Base-by-base conservation (phyloP, 2,113 vertebrate species). In the Procapra przewalskii region DNA sequence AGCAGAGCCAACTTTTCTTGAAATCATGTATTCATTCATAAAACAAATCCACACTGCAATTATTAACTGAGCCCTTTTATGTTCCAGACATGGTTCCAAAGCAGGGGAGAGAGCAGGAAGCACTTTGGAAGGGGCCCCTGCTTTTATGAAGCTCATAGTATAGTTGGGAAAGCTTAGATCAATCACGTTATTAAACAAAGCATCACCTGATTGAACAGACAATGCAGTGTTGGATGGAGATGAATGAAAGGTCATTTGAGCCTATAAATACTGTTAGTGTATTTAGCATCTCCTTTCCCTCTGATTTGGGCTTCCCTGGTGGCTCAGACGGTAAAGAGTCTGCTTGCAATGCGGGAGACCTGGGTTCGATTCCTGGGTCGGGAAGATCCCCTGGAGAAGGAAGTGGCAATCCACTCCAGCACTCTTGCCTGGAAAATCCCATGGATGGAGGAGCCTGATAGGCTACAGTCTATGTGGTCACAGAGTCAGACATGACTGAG, bases 21-120 rank as follows among this genome's bases (percentile, higher is more conserved):
- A 79, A 81, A 79, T 96, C 67, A 92, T 71, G 87, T 96, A 90
- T 92, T 95, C 92, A 97, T 97, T 97, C 95, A 91, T 81, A 97
- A 86, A 92, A 97, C 3, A n/a, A 92, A 85, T 80, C 33, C n/a
- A 80, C 57, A 94, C 12, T 80, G 59, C 83, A 97, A 43, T 67
- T 90, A 94, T 64, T 95, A 89, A 93, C 82, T 80, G 67, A 94
- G 43, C 27, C 50, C 25, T 92, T 96, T 94, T 54, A 62, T 60
- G 33, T 84, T 45, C 43, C 48, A 59, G 84, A 43, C 55, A 83
- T 6, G 3, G 59, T 57, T 88, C 87, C 64, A 89, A 25, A 40
- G 11, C 13, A 77, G 45, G 71, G 25, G n/a, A 94, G 40, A 59
- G 79, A 86, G 36, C 43, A 94, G 45, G 15, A 90, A 57, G 48